Evolutionary conservation across 2,113 vertebrate genomes (phyloP).

Genomic region (Delphinus delphis): DNA sequence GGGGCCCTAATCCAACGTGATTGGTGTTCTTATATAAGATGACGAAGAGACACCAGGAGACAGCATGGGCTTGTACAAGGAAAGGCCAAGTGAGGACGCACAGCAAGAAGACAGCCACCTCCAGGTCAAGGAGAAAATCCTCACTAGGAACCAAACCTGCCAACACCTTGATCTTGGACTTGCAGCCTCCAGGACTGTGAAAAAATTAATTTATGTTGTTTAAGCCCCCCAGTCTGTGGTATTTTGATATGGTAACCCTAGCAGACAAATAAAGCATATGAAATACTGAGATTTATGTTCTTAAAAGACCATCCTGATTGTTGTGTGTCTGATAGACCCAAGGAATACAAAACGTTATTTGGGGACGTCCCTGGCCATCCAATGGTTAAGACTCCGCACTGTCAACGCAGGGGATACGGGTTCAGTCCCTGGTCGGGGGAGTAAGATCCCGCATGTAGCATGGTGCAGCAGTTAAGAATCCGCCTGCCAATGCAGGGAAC

Average conservation of each 20-base stretch:
- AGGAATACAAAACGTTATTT: neutral
- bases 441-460: neutral
- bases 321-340: neutral
- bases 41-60: neutral
- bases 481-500: too few relatives aligned
- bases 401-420: neutral
- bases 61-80: neutral
- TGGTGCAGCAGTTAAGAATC: too few relatives aligned
- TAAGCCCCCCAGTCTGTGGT: neutral
- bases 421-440: neutral
- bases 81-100: neutral
- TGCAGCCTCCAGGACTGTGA: neutral
- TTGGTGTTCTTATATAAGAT: neutral
- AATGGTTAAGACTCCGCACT: neutral
- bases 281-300: neutral
- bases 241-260: neutral
- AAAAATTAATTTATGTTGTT: neutral
- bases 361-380: neutral
- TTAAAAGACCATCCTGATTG: neutral
- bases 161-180: neutral
- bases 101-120: neutral
- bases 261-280: neutral
- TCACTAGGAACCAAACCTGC: neutral
- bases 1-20: neutral
- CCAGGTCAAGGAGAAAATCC: neutral